phyloP scores from a whole-genome alignment of 2,797 vertebrate genomes.

The Passerculus sandwichensis region DNA sequence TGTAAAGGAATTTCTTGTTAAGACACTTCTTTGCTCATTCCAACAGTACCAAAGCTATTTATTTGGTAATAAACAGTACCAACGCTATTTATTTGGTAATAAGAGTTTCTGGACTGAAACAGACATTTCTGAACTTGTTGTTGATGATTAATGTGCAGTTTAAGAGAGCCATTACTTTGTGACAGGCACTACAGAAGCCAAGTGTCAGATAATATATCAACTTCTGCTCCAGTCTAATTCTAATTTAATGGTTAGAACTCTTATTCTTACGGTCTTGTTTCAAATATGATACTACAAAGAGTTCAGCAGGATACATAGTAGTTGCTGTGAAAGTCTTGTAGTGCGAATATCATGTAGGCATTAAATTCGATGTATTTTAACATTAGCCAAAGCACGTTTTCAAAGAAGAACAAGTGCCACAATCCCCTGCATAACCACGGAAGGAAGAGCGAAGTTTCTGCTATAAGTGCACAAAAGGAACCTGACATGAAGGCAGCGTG shows the following conservation, averaged over 20 bases:
- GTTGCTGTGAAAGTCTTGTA: accelerated
- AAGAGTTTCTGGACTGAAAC: not conserved
- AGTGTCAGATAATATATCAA: not conserved
- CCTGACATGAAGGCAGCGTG: accelerated
- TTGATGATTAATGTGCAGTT: slow-evolving; percentile 31
- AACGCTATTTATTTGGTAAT: not conserved
- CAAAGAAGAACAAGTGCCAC: not conserved
- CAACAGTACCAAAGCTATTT: not conserved
- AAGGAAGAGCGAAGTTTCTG: not conserved
- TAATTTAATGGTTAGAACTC: not conserved
- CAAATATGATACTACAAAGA: not conserved
- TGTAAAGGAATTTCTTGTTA: not conserved
- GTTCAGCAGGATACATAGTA: not conserved
- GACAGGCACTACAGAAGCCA: not conserved
- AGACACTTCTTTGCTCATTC: not conserved
- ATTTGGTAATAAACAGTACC: not conserved
- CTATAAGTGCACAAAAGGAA: accelerated
- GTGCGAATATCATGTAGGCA: accelerated
- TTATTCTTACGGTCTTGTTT: not conserved
- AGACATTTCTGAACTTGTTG: not conserved
- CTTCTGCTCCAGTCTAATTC: not conserved
- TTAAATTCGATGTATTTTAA: not conserved
- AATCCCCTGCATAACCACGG: not conserved
- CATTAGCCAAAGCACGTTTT: not conserved
- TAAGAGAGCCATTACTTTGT: slow-evolving; percentile 32